Conservation (phyloP, 2,888 invertebrate genomes). For the Mesopsocus fuscifrons region DNA sequence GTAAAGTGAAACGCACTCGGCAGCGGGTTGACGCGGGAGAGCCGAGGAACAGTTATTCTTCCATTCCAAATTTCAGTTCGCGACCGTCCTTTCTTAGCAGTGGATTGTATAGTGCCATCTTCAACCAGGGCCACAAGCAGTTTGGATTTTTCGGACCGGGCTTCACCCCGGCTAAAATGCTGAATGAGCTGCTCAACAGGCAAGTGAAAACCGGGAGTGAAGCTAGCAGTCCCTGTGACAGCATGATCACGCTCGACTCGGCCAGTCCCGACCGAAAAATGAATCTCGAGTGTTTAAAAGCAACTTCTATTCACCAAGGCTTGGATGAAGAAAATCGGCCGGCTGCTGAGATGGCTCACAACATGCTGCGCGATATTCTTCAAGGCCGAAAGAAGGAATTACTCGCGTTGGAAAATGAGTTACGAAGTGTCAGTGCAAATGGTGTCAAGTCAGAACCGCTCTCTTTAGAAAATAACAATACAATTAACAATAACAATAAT, state of each 20-base stretch:
- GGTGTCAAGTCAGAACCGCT: slow-evolving; percentile 27
- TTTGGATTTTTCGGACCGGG: slow-evolving; percentile 67
- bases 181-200: slow-evolving; percentile 72
- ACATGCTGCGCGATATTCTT: slow-evolving; percentile 76
- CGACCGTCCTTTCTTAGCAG: slow-evolving; percentile 67
- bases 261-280: slow-evolving; percentile 23
- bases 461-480: slow-evolving; percentile 31
- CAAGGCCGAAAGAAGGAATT: slow-evolving; percentile 75
- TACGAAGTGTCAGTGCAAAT: slow-evolving; percentile 26
- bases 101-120: slow-evolving; percentile 74
- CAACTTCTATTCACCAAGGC: slow-evolving; percentile 22
- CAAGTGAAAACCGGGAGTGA: slow-evolving; percentile 49
- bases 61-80: slow-evolving; percentile 55
- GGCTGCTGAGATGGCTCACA: slow-evolving; percentile 31
- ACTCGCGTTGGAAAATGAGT: slow-evolving; percentile 47
- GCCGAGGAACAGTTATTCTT: slow-evolving; percentile 82
- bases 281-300: slow-evolving; percentile 20
- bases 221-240: slow-evolving; percentile 32
- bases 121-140: slow-evolving; percentile 49
- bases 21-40: slow-evolving; percentile 94
- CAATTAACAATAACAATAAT: slow-evolving; percentile 27
- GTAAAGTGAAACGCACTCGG: slow-evolving; percentile 84
- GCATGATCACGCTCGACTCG: slow-evolving; percentile 28
- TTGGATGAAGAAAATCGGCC: slow-evolving; percentile 26
- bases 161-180: slow-evolving; percentile 74